Evolutionary conservation across 2,888 invertebrate genomes (phyloP).

Genomic region (Eledona agricola): DNA sequence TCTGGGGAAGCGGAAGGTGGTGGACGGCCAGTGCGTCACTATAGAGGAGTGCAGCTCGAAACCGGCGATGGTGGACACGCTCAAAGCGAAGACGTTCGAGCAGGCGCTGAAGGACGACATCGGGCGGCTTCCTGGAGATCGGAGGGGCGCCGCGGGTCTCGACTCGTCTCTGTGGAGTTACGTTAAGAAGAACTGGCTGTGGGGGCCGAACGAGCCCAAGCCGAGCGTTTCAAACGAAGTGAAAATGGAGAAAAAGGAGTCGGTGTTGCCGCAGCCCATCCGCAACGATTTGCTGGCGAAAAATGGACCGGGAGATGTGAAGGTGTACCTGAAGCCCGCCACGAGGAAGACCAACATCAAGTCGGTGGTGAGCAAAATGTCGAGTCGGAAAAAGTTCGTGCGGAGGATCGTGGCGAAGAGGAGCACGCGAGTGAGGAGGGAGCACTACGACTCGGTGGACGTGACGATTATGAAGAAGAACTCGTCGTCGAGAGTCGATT

Average conservation of each 20-base stretch:
- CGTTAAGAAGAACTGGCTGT: conserved; percentile 72
- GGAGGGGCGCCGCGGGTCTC: conserved; percentile 75
- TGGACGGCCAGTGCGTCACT: conserved; percentile 59
- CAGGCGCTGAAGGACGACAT: conserved; percentile 62
- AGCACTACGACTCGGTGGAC: conserved; percentile 71
- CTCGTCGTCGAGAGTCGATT: conserved; percentile 65
- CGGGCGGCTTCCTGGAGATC: conserved; percentile 77
- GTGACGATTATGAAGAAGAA: conserved; percentile 68
- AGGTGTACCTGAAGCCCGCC: conserved; percentile 31
- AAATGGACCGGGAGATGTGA: conserved; percentile 30
- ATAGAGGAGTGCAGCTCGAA: conserved; percentile 65
- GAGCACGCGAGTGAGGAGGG: conserved; percentile 34
- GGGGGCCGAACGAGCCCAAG: conserved; percentile 47
- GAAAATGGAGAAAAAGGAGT: conserved; percentile 16
- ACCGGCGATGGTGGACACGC: conserved; percentile 61
- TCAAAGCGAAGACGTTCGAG: conserved; percentile 60
- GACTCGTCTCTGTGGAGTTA: conserved; percentile 76
- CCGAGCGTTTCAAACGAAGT: conserved; percentile 1
- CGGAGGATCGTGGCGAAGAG: conserved; percentile 34
- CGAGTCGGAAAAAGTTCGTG: conserved; percentile 29
- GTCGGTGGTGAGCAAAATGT: conserved; percentile 23
- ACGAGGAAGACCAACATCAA: conserved; percentile 1
- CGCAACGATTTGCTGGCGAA: conserved; percentile 23
- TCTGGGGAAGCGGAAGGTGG: conserved; percentile 62
- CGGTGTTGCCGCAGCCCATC: conserved; percentile 22